Evolutionary conservation across 2,888 invertebrate genomes (phyloP), one percentile per base, ranked within the genome.

Genomic region (Asteroscopus sphinx): DNA sequence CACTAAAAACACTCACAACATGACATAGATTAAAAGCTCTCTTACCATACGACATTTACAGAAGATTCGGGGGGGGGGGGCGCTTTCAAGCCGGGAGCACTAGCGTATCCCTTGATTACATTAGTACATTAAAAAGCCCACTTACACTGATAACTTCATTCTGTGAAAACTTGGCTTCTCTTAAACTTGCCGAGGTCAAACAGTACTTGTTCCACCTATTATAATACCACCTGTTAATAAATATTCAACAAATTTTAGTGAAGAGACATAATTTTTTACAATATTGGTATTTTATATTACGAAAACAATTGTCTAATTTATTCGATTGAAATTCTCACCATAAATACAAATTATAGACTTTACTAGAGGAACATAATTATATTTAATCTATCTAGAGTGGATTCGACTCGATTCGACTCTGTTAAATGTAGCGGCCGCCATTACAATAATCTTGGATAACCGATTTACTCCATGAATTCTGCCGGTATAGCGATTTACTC

Each of bases 91-190:
- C 63, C 35, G n/a, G 35, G 17, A 28, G 64, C 46, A 13, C 13
- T 4, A 11, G 25, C 21, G 45, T 49, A 41, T 48, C 36, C 45
- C 36, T 32, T 49, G 25, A 61, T 61, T 37, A 53, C 9, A 53
- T 67, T 17, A 30, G 32, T 28, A 37, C 7, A 37, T 26, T 51
- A 44, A 36, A 44, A 36, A 41, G 32, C 37, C 26, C 33, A 41
- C 28, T 58, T 30, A 49, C 12, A 33, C 60, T 51, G 37, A 67
- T 60, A 30, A 51, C 30, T 32, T 40, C 8, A 48, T 52, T 21
- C 36, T 46, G 39, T 42, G 36, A 44, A 55, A 63, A 52, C 47
- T 51, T 68, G 0, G 41, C 26, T 17, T 41, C 9, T 21, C 42
- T 47, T 35, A 26, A 16, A 46, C 26, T 33, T 48, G 32, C 37